Conservation (phyloP, 2,113 vertebrate species). For the Oreochromis spilurus region DNA sequence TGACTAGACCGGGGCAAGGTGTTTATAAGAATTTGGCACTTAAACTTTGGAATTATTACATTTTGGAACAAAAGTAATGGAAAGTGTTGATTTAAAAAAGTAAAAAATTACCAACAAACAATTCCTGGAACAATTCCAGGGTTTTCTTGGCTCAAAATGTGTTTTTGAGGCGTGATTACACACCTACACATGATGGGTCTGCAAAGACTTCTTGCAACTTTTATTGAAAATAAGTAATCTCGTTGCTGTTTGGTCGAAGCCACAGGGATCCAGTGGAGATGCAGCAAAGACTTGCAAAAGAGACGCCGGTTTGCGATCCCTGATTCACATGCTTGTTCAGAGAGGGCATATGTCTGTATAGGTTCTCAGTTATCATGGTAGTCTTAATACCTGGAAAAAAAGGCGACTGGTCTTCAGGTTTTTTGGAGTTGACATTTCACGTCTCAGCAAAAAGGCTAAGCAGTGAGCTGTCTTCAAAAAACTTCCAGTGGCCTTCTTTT, state of each 20-base stretch:
- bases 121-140: not conserved
- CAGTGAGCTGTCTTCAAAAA: not conserved
- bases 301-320: not conserved
- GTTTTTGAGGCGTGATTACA: not conserved
- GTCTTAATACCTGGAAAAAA: not conserved
- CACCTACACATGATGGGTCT: not conserved
- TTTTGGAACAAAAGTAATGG: not conserved
- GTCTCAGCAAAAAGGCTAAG: not conserved
- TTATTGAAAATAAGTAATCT: not conserved
- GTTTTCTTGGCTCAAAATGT: not conserved
- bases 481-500: not conserved
- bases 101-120: not conserved
- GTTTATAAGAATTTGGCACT: not conserved
- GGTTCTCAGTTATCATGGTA: not conserved
- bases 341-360: not conserved
- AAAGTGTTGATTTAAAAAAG: rapidly evolving
- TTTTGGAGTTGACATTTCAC: not conserved
- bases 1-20: not conserved
- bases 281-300: not conserved
- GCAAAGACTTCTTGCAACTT: not conserved
- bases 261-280: not conserved
- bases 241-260: not conserved
- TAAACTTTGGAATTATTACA: not conserved
- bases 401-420: not conserved
- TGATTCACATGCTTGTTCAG: not conserved